These are phyloP conservation scores for Astreopora myriophthalma DNA, from an alignment of 64 coral and sea anemone genomes.

Conservation along the genomic window DNA sequence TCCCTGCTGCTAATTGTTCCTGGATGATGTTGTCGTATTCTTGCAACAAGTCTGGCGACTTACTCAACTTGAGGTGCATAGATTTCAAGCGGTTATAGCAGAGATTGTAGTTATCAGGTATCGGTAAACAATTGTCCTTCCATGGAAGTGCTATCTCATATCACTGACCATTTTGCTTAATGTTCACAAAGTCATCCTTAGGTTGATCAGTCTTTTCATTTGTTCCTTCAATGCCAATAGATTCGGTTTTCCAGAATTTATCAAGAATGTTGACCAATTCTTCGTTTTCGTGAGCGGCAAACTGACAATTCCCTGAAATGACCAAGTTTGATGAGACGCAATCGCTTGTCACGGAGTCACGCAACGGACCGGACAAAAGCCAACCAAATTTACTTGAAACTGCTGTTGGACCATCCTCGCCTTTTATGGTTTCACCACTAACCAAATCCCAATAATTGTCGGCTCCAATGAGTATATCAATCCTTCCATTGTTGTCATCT, in stretches of 20 bases:
- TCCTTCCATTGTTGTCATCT: background rate
- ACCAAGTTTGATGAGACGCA: background rate
- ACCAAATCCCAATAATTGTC: conserved; percentile 4
- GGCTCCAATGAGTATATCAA: background rate
- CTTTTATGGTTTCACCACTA: background rate
- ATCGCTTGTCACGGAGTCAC: background rate
- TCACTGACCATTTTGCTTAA: conserved; percentile 21
- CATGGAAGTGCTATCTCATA: background rate
- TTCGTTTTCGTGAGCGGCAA: background rate
- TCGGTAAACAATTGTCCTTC: conserved; percentile 31
- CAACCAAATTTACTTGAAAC: background rate
- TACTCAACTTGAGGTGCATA: conserved; percentile 11
- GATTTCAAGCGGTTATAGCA: conserved; percentile 23
- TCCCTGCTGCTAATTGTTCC: conserved; percentile 33
- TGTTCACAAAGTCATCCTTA: background rate
- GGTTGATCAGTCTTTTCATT: background rate
- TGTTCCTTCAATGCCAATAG: conserved; percentile 19
- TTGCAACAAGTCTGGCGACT: conserved; percentile 1
- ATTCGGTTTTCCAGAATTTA: conserved; percentile 36
- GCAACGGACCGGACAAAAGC: conserved; percentile 2
- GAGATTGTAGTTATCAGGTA: conserved; percentile 6
- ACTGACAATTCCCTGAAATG: conserved; percentile 25
- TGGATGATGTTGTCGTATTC: conserved; percentile 39
- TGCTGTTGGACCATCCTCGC: background rate
- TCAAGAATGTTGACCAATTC: conserved; percentile 7